Percentiles rank a stretch among this genome's conserved stretches.
phyloP scores from a whole-genome alignment of 2,113 vertebrate species.

The Picathartes gymnocephalus region DNA sequence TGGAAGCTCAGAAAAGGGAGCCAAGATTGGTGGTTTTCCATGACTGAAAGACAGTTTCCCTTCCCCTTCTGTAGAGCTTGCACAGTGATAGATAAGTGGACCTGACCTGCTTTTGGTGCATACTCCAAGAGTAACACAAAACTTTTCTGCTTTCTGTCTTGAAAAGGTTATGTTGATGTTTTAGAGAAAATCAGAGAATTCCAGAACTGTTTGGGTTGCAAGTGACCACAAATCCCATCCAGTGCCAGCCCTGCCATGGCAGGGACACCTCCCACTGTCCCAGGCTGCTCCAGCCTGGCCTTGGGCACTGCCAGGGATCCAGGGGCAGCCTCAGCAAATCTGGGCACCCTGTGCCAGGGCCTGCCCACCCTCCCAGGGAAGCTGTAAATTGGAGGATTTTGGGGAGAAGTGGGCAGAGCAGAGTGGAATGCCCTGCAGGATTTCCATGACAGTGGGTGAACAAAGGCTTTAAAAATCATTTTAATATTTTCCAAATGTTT shows the following conservation, averaged over 20 bases:
- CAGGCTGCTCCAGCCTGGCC: neutral
- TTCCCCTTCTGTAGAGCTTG: neutral
- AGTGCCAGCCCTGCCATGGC: neutral
- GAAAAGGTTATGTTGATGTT: neutral
- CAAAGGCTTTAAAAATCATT: neutral
- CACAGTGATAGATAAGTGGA: neutral
- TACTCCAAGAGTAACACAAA: neutral
- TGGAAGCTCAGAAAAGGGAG: neutral
- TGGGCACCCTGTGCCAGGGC: neutral
- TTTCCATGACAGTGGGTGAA: neutral
- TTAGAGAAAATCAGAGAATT: neutral
- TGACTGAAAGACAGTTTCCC: neutral
- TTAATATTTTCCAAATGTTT: neutral
- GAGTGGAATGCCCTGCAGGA: neutral
- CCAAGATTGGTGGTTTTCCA: neutral
- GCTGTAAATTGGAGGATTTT: neutral
- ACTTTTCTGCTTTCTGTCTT: neutral
- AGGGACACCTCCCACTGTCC: neutral
- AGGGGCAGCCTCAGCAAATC: neutral
- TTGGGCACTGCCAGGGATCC: neutral
- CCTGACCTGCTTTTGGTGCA: neutral
- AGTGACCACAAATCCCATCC: rapidly evolving
- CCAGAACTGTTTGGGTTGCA: neutral
- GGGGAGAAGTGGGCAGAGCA: neutral
- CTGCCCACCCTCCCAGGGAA: neutral